Evolutionary conservation across 2,113 vertebrate species (phyloP).

Genomic region (Nerophis lumbriciformis): DNA sequence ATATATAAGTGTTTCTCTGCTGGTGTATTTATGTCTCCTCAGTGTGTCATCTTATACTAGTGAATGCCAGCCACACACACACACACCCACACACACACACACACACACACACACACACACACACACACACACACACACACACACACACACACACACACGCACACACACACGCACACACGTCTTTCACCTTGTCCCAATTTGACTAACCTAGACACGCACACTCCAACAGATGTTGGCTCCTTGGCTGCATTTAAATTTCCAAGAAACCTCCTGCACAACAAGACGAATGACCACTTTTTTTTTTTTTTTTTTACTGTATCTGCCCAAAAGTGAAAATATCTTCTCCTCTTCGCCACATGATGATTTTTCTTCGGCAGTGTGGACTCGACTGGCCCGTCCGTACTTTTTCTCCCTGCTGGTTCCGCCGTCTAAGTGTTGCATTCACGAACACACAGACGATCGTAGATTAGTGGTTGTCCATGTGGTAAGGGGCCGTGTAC

Average conservation of each 20-base stretch:
- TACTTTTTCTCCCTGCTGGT: slow-evolving; percentile 49
- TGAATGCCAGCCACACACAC: slow-evolving; percentile 33
- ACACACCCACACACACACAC: too few relatives aligned
- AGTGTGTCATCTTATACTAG: slow-evolving; percentile 14
- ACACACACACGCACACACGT: neutral
- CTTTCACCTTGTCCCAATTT: slow-evolving; percentile 54
- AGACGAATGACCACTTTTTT: slow-evolving; percentile 65
- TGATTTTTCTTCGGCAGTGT: slow-evolving; percentile 57
- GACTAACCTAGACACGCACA: slow-evolving; percentile 43
- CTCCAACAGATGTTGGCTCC: slow-evolving; percentile 53
- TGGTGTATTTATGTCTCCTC: slow-evolving; percentile 23
- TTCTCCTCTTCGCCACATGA: slow-evolving; percentile 53
- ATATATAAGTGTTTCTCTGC: slow-evolving; percentile 18
- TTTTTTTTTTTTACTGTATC: slow-evolving; percentile 56
- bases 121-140: slow-evolving; percentile 17
- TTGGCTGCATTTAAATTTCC: slow-evolving; percentile 38
- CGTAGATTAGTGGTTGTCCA: slow-evolving; percentile 59
- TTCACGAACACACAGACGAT: slow-evolving; percentile 36
- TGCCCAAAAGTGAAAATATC: slow-evolving; percentile 64
- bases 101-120: slow-evolving; percentile 1
- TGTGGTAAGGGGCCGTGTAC: slow-evolving; percentile 50
- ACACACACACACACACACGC: neutral
- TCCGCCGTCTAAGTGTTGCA: slow-evolving; percentile 46
- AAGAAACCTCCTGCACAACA: slow-evolving; percentile 57
- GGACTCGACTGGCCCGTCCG: slow-evolving; percentile 51